These are phyloP conservation scores for Pontoporia blainvillei DNA, from an alignment of 2,113 vertebrate genomes.

Conservation along the genomic window DNA sequence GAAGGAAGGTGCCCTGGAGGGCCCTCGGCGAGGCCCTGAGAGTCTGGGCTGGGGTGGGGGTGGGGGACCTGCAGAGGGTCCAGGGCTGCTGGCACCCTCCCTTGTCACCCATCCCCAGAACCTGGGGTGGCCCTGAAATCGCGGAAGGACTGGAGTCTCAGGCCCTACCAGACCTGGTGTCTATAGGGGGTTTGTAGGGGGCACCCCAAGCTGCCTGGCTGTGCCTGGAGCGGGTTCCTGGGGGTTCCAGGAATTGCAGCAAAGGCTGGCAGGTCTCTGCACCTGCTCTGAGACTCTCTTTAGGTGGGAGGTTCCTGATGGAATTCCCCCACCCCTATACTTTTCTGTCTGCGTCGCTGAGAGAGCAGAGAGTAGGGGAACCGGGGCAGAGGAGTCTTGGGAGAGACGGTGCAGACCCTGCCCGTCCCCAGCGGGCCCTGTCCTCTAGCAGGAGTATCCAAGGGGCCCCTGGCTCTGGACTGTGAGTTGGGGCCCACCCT, in stretches of 20 bases:
- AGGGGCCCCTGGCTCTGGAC: neutral
- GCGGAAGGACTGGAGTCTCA: neutral
- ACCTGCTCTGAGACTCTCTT: neutral
- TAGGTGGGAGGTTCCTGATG: neutral
- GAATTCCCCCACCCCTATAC: rapidly evolving
- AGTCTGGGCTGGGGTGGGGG: neutral
- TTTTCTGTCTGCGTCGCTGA: neutral
- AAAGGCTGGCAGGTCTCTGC: neutral
- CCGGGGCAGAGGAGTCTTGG: rapidly evolving
- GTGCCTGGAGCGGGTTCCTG: neutral
- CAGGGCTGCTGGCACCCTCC: neutral
- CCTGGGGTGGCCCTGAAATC: neutral
- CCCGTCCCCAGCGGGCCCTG: rapidly evolving
- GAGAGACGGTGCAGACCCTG: neutral
- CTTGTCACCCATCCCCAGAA: neutral
- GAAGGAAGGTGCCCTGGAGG: neutral
- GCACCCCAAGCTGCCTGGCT: neutral
- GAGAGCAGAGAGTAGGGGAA: neutral
- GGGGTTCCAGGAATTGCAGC: neutral
- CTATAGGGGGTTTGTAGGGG: neutral
- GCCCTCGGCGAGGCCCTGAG: neutral
- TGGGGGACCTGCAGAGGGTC: neutral
- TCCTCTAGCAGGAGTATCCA: neutral
- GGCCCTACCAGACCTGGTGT: neutral
- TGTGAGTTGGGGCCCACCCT: too few relatives aligned